These are phyloP conservation scores for Sarcophaga carnaria DNA, from an alignment of 2,888 invertebrate species.

Conservation along the genomic window DNA sequence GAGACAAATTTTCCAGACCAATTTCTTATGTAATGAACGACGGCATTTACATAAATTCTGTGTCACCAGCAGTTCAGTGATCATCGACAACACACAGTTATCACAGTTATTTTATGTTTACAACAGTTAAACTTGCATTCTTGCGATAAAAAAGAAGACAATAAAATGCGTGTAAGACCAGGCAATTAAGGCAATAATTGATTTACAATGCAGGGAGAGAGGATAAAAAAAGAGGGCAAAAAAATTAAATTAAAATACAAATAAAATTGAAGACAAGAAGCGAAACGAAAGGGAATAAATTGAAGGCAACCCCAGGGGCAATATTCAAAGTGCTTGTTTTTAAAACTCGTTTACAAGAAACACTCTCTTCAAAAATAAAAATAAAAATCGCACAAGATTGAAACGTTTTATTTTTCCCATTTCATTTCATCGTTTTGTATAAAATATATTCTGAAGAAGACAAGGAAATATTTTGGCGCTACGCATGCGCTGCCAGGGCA, in stretches of 20 bases:
- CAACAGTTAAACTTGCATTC: neutral
- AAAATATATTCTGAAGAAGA: too few species aligned
- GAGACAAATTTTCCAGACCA: too few species aligned
- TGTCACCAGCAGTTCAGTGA: too few species aligned
- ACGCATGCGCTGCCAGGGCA: slow-evolving; percentile 36
- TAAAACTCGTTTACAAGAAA: slow-evolving; percentile 27
- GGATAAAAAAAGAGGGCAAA: neutral
- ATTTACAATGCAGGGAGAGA: neutral
- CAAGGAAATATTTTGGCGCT: slow-evolving; percentile 15
- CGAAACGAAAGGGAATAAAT: neutral
- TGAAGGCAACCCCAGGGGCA: neutral
- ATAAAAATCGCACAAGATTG: slow-evolving; percentile 17
- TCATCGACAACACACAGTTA: neutral
- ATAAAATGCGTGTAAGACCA: neutral
- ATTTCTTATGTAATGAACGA: too few species aligned
- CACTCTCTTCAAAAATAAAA: neutral
- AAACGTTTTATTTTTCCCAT: slow-evolving; percentile 17
- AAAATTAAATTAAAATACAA: neutral
- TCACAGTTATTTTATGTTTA: slow-evolving; percentile 18
- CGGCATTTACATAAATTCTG: too few species aligned
- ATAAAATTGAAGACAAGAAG: neutral
- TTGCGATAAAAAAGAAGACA: neutral
- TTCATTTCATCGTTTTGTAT: too few species aligned
- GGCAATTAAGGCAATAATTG: slow-evolving; percentile 38
- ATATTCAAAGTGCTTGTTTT: neutral